Evolutionary conservation across 1,140 invertebrate species (phyloP).

Genomic region (Pseudomyrmex dendroicus): DNA sequence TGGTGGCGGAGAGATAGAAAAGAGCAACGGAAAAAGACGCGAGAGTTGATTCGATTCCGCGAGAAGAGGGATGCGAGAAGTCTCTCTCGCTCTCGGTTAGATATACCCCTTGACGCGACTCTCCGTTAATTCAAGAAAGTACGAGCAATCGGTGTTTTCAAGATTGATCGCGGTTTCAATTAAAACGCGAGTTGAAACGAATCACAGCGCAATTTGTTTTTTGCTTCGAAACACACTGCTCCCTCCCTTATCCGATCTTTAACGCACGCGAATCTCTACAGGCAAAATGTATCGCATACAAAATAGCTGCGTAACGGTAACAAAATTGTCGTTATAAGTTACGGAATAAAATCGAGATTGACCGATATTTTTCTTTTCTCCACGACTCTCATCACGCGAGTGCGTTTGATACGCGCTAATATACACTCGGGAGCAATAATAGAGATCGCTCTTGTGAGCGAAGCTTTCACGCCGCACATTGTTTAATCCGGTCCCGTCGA

Average conservation of each 20-base stretch:
- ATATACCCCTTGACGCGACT: constrained; percentile 65
- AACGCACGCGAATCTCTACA: too few relatives aligned
- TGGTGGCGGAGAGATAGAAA: not conserved
- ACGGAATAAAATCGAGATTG: too few relatives aligned
- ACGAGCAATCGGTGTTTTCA: constrained; percentile 60
- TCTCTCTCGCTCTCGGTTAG: constrained; percentile 71
- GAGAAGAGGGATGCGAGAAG: constrained; percentile 65
- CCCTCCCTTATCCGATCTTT: too few relatives aligned
- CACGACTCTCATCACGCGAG: not conserved
- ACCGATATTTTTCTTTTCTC: not conserved
- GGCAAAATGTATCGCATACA: not conserved
- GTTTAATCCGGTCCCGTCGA: constrained; percentile 2
- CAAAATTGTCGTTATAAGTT: too few relatives aligned
- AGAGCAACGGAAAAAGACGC: constrained; percentile 49
- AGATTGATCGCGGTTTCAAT: constrained; percentile 53
- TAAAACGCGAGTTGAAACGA: constrained; percentile 58
- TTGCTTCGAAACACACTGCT: not conserved
- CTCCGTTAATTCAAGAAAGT: constrained; percentile 74
- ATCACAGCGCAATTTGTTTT: constrained; percentile 1
- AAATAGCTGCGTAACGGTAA: too few relatives aligned
- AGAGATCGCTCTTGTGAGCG: constrained; percentile 11
- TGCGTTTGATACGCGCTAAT: constrained; percentile 1
- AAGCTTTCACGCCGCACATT: constrained; percentile 6
- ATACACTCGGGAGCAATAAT: constrained; percentile 27
- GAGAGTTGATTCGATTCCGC: constrained; percentile 58